phyloP scores from a whole-genome alignment of 2,113 vertebrate genomes.

The Protobothrops flavoviridis region DNA sequence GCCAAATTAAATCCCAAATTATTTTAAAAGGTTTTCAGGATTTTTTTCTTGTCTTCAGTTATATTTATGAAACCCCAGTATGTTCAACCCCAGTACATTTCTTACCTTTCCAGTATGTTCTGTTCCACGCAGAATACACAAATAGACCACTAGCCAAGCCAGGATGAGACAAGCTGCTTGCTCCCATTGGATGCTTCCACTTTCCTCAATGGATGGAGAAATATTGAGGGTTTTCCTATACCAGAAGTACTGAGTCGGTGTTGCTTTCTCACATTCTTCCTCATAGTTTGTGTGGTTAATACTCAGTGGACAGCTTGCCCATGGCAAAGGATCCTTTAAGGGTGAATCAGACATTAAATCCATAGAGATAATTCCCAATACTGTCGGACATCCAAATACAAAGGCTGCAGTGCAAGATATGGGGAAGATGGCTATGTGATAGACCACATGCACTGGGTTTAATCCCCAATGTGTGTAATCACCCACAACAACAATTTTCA shows the following conservation, averaged over 20 bases:
- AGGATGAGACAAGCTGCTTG: slow-evolving; percentile 82
- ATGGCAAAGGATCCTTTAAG: slow-evolving; percentile 82
- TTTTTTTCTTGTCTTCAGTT: neutral
- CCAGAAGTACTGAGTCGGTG: slow-evolving; percentile 94
- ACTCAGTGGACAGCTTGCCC: slow-evolving; percentile 85
- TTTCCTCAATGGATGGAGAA: slow-evolving; percentile 80
- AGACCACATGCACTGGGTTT: neutral
- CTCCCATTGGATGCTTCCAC: slow-evolving; percentile 79
- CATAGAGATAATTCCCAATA: neutral
- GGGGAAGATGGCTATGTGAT: neutral
- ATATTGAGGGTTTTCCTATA: slow-evolving; percentile 90
- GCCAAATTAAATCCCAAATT: neutral
- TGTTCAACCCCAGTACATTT: neutral
- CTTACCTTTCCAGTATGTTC: slow-evolving; percentile 87
- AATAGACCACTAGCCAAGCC: slow-evolving; percentile 86
- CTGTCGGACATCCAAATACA: too few species aligned
- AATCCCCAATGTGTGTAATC: neutral
- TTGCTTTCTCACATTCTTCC: slow-evolving; percentile 81
- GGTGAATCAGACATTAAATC: neutral
- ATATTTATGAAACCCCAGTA: neutral
- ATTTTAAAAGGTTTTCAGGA: neutral
- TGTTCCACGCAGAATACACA: slow-evolving; percentile 84
- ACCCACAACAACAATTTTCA: neutral
- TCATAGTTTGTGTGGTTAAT: slow-evolving; percentile 75
- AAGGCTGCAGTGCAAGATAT: neutral